A percentile compares a stretch with the other conserved stretches of the same genome.
Conservation (phyloP, 2,797 vertebrate genomes). For the Xenopus petersii region DNA sequence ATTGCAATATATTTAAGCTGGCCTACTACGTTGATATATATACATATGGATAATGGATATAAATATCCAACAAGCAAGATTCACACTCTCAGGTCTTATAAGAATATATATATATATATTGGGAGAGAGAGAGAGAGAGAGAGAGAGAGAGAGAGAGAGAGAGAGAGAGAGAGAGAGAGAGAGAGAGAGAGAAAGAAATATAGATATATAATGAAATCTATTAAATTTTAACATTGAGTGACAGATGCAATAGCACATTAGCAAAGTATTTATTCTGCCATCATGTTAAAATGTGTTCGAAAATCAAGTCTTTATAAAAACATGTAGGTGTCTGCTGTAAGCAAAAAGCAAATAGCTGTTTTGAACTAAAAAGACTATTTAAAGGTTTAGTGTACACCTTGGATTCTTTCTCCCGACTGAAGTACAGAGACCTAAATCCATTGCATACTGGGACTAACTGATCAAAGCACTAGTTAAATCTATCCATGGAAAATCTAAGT, state of each 20-base stretch:
- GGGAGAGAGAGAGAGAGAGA: no score
- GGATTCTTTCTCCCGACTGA: slow-evolving; percentile 56
- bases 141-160: no score
- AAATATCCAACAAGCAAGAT: no score
- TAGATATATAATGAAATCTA: no score
- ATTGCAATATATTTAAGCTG: no score
- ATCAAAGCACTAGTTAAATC: slow-evolving; percentile 60
- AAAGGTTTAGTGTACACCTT: slow-evolving; percentile 58
- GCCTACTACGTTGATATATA: no score
- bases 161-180: no score
- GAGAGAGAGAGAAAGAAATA: no score
- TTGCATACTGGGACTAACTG: slow-evolving; percentile 59
- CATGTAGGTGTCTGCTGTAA: slow-evolving; percentile 54
- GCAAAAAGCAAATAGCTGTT: slow-evolving; percentile 57
- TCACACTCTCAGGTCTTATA: no score
- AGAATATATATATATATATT: no score
- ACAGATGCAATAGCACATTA: slow-evolving; percentile 49
- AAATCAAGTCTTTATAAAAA: slow-evolving; percentile 54
- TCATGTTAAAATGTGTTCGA: slow-evolving; percentile 51
- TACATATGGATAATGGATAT: no score
- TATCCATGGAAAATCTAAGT: slow-evolving; percentile 58
- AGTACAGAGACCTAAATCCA: slow-evolving; percentile 59
- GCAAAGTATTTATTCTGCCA: slow-evolving; percentile 49
- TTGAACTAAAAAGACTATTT: slow-evolving; percentile 58
- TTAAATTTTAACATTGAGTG: slow-evolving; percentile 47